Evolutionary conservation across 1,140 invertebrate species (phyloP).

Genomic region (Magallana angulata): DNA sequence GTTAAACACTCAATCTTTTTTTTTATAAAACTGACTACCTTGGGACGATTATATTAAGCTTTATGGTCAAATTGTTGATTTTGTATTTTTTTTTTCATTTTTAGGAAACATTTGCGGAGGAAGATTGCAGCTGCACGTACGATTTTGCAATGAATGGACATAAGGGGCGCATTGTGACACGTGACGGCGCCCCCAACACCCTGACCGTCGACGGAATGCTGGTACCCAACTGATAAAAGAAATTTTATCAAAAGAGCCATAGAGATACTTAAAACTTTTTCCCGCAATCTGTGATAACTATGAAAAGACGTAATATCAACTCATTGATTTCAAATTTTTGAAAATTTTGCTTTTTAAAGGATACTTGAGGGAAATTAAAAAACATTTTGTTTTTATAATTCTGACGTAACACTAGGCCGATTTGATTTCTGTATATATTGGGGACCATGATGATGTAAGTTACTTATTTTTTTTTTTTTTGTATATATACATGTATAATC

Average conservation of each 20-base stretch:
- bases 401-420: too few species aligned
- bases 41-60: too few species aligned
- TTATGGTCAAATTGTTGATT: too few species aligned
- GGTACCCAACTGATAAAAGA: slow-evolving; percentile 10
- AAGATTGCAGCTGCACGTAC: slow-evolving; percentile 12
- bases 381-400: too few species aligned
- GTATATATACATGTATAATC: too few species aligned
- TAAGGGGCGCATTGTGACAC: slow-evolving; percentile 4
- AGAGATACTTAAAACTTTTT: neutral
- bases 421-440: neutral
- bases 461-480: too few species aligned
- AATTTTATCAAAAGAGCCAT: neutral
- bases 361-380: neutral
- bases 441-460: slow-evolving; percentile 3
- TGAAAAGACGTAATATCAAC: neutral
- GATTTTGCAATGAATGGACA: slow-evolving; percentile 26
- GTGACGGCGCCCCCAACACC: neutral
- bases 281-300: slow-evolving; percentile 19
- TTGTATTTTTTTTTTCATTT: neutral
- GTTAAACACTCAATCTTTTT: too few species aligned
- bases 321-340: neutral
- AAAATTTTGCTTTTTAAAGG: neutral
- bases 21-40: too few species aligned
- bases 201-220: slow-evolving; percentile 2
- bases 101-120: slow-evolving; percentile 6